Evolutionary conservation across 2,888 invertebrate genomes (phyloP), one percentile per base, ranked within the genome.

Genomic region (Xylophagus ater): DNA sequence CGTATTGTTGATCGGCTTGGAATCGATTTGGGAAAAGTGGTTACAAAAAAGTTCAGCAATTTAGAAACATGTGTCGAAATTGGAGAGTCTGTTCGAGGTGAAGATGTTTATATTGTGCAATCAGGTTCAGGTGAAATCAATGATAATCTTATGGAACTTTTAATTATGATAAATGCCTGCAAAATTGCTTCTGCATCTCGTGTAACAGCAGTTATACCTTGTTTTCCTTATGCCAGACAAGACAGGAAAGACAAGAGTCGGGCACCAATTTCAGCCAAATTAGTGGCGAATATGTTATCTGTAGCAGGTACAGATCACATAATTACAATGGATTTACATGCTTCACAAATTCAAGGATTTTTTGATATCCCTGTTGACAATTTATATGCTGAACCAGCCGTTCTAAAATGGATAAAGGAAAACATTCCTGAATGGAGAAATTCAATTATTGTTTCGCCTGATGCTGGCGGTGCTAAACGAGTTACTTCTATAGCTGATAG

Each of bases 21-120:
- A 54, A 92, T 98, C 62, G 94, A 96, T 71, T 74, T 92, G 53
- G 94, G 96, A 51, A 96, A 96, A 73, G 97, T 97, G 52, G 92
- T 94, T 60, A 90, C 97, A 52, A 98, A 97, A 71, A 98, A 98
- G 73, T 99, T 98, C 69, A 93, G 93, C 69, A 98, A 99, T 74
- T 82, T 94, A 70, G 97, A 97, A 74, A 96, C 96, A 71, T 92
- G 84, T 65, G 89, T 90, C 36, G 89, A 87, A 69, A 88, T 90
- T 48, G 87, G 86, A 10, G 89, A 90, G 66, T 87, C 87, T 10
- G 89, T 90, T 14, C 73, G 89, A 56, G 90, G 89, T 34, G 89
- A 90, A 67, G 89, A 90, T 75, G 89, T 90, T 15, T 90, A 86
- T 66, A 90, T 90, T 51, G 81, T 90, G 34, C 90, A 90, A 63